Evolutionary conservation across 1,140 invertebrate species (phyloP), one percentile per base, ranked within the genome.

Genomic region (Rhagoletis pomonella): DNA sequence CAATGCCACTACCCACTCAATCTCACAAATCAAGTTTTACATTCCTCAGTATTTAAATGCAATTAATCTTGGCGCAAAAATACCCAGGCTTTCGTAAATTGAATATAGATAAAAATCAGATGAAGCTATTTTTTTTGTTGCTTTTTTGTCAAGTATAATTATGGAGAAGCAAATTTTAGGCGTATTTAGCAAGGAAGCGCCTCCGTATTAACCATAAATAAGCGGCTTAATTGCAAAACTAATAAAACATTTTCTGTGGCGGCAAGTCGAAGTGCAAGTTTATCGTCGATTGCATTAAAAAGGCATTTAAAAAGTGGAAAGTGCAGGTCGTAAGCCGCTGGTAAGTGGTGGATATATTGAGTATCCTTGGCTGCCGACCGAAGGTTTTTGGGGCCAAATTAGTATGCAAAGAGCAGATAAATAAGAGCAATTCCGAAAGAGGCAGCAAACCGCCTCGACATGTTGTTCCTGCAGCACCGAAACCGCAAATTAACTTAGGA

Each of bases 401-500:
- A 81, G 73, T 81, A 81, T 81, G 73, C 73, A 81, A 81, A 55
- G 47, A 81, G 44, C 73, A 81, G 47, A 81, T 81, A 81, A 81
- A 81, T 81, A 81, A n/a, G 69, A 73, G 42, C 44, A 47, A 14
- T 73, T 73, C 29, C 69, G 42, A 73, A 81, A n/a, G 42, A 55
- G 73, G 3, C 47, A 14, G 47, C 6, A 42, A 42, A 19, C 55
- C 50, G 47, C n/a, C 44, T 47, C 29, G 47, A 1, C n/a, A 47
- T 17, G 29, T 19, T n/a, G 73, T 81, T 81, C 44, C 55, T 81
- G 73, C 47, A 50, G 55, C 9, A 9, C 47, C n/a, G 50, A 55
- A 81, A 81, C 73, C 73, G 47, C 73, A 81, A 81, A 81, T 81
- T 81, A 81, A 81, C 73, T 81, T 81, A 81, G 73, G 73, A 81